phyloP scores from a whole-genome alignment of 2,888 invertebrate species.

The Agelastica alni region DNA sequence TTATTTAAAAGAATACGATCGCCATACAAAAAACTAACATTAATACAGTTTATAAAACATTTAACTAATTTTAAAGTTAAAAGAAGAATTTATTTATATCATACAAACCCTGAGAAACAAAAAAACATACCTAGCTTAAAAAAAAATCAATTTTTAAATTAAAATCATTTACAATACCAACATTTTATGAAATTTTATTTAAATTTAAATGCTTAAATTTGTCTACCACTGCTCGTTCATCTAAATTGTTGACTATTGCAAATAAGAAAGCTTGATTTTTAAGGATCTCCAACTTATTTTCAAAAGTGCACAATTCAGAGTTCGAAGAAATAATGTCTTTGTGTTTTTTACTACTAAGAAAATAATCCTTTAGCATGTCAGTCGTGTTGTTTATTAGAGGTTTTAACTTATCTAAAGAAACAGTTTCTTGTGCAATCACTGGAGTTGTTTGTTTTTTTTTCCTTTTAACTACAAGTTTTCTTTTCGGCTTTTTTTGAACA shows the following conservation, averaged over 20 bases:
- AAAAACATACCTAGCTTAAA: too few species aligned
- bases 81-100: too few species aligned
- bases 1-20: too few species aligned
- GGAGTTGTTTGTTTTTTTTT: slow-evolving; percentile 26
- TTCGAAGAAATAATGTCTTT: slow-evolving; percentile 13
- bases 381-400: slow-evolving; percentile 40
- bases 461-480: slow-evolving; percentile 9
- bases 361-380: slow-evolving; percentile 34
- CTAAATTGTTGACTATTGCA: slow-evolving; percentile 32
- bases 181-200: too few species aligned
- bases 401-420: slow-evolving; percentile 38
- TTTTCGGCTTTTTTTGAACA: slow-evolving; percentile 31
- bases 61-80: too few species aligned
- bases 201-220: slow-evolving; percentile 34
- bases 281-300: slow-evolving; percentile 28
- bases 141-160: too few species aligned
- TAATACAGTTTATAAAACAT: too few species aligned
- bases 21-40: too few species aligned
- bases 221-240: slow-evolving; percentile 29
- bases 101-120: too few species aligned
- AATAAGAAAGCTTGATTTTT: slow-evolving; percentile 34
- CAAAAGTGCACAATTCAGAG: slow-evolving; percentile 17
- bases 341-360: slow-evolving; percentile 22
- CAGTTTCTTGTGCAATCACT: slow-evolving; percentile 32
- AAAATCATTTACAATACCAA: too few species aligned